Evolutionary conservation across 2,113 vertebrate species (phyloP).

Genomic region (Rhea pennata): DNA sequence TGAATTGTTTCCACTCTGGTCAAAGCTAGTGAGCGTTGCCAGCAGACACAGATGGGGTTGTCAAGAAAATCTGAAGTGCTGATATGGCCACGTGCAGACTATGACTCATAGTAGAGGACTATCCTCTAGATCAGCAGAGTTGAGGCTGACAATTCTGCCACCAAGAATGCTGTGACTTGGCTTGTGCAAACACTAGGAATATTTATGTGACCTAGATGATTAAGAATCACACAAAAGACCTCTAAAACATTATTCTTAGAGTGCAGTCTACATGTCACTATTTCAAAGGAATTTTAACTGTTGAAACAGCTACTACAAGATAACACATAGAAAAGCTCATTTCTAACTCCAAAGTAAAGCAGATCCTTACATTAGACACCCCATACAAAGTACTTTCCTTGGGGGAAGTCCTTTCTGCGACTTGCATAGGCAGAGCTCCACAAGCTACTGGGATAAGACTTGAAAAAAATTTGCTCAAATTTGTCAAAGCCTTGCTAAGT

Average conservation of each 20-base stretch:
- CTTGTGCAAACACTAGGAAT: background rate
- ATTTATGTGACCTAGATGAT: constrained; percentile 12
- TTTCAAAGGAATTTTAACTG: background rate
- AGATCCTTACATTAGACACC: background rate
- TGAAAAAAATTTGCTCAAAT: background rate
- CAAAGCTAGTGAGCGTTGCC: background rate
- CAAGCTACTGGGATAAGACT: background rate
- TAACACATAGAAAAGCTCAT: background rate
- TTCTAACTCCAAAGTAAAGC: background rate
- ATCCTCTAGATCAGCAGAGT: constrained; percentile 6
- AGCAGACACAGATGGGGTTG: constrained; percentile 60
- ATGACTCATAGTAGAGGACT: constrained; percentile 54
- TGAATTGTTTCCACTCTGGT: constrained; percentile 67
- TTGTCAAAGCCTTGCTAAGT: background rate
- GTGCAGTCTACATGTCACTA: background rate
- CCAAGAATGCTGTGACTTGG: constrained; percentile 18
- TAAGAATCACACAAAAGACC: constrained; percentile 7
- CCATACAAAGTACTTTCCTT: background rate
- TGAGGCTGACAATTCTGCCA: constrained; percentile 33
- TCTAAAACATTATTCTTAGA: background rate
- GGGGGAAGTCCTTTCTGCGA: background rate
- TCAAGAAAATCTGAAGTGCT: constrained; percentile 63
- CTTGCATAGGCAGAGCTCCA: background rate
- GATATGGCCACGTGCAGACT: constrained; percentile 63
- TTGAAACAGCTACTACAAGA: background rate